Evolutionary conservation across 1,140 invertebrate species (phyloP).

Genomic region (Amyelois transitella): DNA sequence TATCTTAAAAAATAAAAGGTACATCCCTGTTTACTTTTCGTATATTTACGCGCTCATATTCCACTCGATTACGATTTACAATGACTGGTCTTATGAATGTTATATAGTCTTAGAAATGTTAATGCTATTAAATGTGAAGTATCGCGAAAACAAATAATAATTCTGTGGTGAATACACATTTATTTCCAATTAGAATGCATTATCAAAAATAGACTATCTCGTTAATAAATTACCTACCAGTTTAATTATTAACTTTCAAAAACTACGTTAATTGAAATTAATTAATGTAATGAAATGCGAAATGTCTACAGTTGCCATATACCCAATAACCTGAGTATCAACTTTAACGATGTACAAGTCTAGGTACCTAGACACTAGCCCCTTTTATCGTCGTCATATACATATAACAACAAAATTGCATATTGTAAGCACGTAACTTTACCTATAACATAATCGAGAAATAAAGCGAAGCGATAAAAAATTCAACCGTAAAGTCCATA

Average conservation of each 20-base stretch:
- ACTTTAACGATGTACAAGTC: neutral
- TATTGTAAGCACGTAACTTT: neutral
- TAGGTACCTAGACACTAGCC: neutral
- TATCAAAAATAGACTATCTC: too few species aligned
- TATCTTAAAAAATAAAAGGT: conserved; percentile 12
- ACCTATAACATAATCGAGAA: neutral
- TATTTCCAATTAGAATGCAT: too few species aligned
- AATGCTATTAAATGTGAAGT: too few species aligned
- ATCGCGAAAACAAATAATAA: too few species aligned
- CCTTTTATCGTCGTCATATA: neutral
- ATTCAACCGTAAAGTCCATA: too few species aligned
- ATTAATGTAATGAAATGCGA: too few species aligned
- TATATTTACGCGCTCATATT: neutral
- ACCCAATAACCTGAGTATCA: neutral
- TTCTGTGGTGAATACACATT: too few species aligned
- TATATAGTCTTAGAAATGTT: too few species aligned
- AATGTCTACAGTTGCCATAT: neutral
- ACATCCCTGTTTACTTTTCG: neutral
- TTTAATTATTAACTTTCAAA: too few species aligned
- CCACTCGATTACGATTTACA: neutral
- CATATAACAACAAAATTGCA: too few species aligned
- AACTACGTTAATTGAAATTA: too few species aligned
- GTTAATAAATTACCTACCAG: too few species aligned
- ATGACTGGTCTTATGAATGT: neutral
- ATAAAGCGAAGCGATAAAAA: conserved; percentile 31